A percentile compares a stretch with the other conserved stretches of the same genome.
Conservation (phyloP, 1,140 invertebrate genomes). For the Drosophila equinoxialis region DNA sequence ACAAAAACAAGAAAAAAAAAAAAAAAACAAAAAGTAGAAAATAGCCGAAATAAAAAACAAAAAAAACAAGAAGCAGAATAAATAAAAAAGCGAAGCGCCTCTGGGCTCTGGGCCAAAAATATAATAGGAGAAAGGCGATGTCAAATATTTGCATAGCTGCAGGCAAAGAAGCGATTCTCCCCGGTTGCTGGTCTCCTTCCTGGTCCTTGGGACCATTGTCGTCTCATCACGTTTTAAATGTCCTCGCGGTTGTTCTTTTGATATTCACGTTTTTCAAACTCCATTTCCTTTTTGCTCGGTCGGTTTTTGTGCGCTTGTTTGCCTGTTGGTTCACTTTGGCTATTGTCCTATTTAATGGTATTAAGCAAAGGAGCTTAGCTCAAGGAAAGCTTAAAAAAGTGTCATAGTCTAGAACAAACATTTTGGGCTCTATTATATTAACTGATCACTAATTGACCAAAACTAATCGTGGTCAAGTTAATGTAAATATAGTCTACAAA, state of each 20-base stretch:
- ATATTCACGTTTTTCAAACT: slow-evolving; percentile 28
- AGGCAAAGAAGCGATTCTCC: slow-evolving; percentile 6
- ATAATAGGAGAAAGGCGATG: slow-evolving; percentile 13
- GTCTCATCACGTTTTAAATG: slow-evolving; percentile 31
- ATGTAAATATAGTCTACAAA: too few relatives aligned
- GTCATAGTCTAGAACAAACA: too few relatives aligned
- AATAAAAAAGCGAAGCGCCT: slow-evolving; percentile 15
- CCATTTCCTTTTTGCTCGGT: slow-evolving; percentile 22
- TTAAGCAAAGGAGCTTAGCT: neutral
- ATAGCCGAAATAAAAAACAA: slow-evolving; percentile 13
- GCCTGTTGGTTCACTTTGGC: neutral
- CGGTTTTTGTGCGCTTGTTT: slow-evolving; percentile 1
- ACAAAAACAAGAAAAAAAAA: neutral
- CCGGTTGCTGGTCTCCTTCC: neutral
- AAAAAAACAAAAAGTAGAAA: neutral
- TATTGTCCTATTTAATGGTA: neutral
- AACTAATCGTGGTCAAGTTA: too few relatives aligned
- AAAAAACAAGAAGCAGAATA: neutral
- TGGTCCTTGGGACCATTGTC: slow-evolving; percentile 9
- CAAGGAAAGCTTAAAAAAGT: neutral
- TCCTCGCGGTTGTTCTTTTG: slow-evolving; percentile 31
- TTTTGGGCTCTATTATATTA: too few relatives aligned
- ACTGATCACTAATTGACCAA: too few relatives aligned
- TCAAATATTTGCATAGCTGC: slow-evolving; percentile 30
- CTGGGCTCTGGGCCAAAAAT: slow-evolving; percentile 17